Base-by-base conservation (phyloP, 2,888 invertebrate species). In the Carabus problematicus region DNA sequence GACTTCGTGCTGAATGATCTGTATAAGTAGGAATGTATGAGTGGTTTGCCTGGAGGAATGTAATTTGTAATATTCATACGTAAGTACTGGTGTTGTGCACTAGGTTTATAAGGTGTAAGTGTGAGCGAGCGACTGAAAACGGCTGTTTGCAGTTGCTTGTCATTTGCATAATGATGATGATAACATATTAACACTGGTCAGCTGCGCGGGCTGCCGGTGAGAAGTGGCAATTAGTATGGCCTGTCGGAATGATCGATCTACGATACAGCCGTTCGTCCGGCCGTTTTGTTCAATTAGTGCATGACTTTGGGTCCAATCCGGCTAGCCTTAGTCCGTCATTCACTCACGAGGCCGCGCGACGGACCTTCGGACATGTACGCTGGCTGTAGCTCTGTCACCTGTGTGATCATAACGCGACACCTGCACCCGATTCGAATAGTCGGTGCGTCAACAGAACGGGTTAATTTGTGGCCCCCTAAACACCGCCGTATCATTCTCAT, bases 91-190 rank as follows among this genome's bases (percentile, higher is more conserved):
- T 29, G 29, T 29, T 29, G 29, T 29, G 29, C 29, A 29, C 29
- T 29, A 29, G 29, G 3, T 29, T 29, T 29, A 29, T 29, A 29
- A 29, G 29, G 29, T 29, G 29, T 29, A 29, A 19, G 52, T 19
- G 52, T 18, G 16, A 16, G 16, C 19, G 52, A 19, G 16, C 1
- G 16, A 11, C 16, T 18, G 52, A 14, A 52, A 19, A 52, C 52
- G 52, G 52, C 18, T 52, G 52, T 52, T 52, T 52, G 52, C 49
- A 12, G 73, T 72, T 71, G 68, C 71, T 61, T 64, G 73, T 73
- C 76, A 80, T 80, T 81, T 80, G 76, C 81, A 81, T 81, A 81
- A 81, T 80, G 79, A 78, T 77, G 77, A 78, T 79, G 79, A 80
- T 80, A 79, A 79, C 79, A 76, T 78, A 79, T 78, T 78, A 79